Evolutionary conservation across 2,888 invertebrate species (phyloP).

Genomic region (Leucania comma): DNA sequence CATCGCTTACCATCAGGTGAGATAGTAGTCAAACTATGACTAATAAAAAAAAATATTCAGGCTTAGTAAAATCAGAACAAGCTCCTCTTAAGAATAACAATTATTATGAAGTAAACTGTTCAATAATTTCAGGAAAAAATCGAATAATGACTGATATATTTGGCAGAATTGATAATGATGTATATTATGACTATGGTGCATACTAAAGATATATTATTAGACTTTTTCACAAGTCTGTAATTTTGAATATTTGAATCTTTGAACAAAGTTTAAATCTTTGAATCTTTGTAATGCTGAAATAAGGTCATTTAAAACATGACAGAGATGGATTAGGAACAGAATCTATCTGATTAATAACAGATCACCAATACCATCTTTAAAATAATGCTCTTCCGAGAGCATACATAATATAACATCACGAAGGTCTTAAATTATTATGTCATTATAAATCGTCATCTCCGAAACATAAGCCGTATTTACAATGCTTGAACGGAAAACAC

Average conservation of each 20-base stretch:
- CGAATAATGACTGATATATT: background rate
- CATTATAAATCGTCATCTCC: constrained; percentile 1
- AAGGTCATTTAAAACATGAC: background rate
- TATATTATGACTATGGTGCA: background rate
- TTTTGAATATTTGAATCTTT: too few relatives aligned
- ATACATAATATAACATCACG: background rate
- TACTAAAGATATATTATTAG: too few relatives aligned
- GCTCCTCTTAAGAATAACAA: background rate
- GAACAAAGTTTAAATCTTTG: too few relatives aligned
- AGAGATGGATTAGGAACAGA: background rate
- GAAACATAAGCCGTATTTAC: constrained; percentile 2
- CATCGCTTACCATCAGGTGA: too few relatives aligned
- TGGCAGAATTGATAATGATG: background rate
- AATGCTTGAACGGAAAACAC: constrained; percentile 1
- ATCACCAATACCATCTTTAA: background rate
- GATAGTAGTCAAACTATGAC: too few relatives aligned
- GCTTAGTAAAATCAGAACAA: too few relatives aligned
- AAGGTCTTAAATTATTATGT: constrained; percentile 9
- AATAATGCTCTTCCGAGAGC: background rate
- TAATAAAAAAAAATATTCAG: too few relatives aligned
- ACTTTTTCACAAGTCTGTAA: too few relatives aligned
- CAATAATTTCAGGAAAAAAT: too few relatives aligned
- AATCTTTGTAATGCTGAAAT: background rate
- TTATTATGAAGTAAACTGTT: background rate
- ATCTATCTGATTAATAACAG: background rate